Evolutionary conservation across 2,113 vertebrate genomes (phyloP).

Genomic region (Cavia aperea): DNA sequence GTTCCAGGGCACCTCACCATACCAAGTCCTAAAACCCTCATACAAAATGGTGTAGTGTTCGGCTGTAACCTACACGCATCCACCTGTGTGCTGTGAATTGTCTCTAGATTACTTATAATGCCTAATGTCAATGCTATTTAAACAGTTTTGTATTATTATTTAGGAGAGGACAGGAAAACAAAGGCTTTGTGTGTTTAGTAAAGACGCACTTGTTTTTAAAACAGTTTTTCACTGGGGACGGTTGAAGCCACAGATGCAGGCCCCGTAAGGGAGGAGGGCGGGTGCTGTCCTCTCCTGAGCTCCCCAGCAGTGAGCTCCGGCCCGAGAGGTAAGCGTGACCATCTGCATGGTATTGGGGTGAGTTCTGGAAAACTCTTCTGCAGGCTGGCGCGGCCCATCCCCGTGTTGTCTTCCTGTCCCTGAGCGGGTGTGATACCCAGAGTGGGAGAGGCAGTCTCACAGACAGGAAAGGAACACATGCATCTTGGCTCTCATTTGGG

Average conservation of each 20-base stretch:
- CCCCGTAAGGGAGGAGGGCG: not conserved
- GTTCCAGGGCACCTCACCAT: not conserved
- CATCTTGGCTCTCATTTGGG: not conserved
- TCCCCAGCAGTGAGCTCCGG: not conserved
- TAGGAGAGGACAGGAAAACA: not conserved
- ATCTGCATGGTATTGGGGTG: too few species aligned
- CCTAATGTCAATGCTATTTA: not conserved
- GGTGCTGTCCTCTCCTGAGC: not conserved
- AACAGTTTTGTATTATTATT: not conserved
- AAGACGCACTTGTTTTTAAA: not conserved
- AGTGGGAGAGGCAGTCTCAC: not conserved
- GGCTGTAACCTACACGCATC: not conserved
- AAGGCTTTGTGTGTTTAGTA: not conserved
- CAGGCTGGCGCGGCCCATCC: not conserved
- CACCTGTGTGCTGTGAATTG: not conserved
- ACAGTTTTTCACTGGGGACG: not conserved
- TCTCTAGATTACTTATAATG: not conserved
- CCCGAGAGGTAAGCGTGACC: not conserved
- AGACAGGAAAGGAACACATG: not conserved
- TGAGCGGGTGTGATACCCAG: not conserved
- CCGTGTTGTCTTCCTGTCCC: not conserved
- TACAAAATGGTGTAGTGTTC: too few species aligned
- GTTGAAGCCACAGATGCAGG: not conserved
- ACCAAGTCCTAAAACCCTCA: not conserved
- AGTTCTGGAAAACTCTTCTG: not conserved